Evolutionary conservation across 2,888 invertebrate genomes (phyloP).

Genomic region (Heterodera filipjevi): DNA sequence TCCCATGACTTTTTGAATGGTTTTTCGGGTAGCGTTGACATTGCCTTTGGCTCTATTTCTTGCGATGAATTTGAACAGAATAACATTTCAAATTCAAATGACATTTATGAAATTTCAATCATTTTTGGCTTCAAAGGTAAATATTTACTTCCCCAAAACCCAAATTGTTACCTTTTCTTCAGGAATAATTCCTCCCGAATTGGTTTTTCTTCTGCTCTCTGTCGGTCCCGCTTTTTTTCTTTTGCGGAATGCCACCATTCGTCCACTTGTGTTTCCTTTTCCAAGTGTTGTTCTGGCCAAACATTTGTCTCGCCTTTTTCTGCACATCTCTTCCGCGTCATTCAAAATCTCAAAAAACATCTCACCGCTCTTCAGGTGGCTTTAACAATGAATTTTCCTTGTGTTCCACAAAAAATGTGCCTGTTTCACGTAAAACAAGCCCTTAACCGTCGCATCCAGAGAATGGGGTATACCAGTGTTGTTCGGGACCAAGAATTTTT

Average conservation of each 20-base stretch:
- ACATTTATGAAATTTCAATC: constrained; percentile 36
- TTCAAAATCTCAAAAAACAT: constrained; percentile 18
- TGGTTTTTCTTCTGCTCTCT: constrained; percentile 41
- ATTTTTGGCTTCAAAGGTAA: constrained; percentile 45
- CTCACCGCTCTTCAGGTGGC: constrained; percentile 34
- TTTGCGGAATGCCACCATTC: constrained; percentile 40
- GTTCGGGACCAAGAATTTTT: too few relatives aligned
- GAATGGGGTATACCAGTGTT: too few relatives aligned
- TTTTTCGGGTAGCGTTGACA: constrained; percentile 8
- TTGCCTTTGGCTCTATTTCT: constrained; percentile 28
- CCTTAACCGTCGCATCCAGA: too few relatives aligned
- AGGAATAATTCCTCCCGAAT: constrained; percentile 45
- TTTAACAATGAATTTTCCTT: not conserved
- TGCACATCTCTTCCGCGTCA: not conserved
- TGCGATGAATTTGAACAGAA: not conserved
- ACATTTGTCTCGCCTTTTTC: constrained; percentile 21
- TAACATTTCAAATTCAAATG: too few relatives aligned
- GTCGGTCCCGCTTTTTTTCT: constrained; percentile 47
- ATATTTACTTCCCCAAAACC: not conserved
- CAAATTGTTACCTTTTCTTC: not conserved
- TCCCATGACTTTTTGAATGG: constrained; percentile 2
- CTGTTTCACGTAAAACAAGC: too few relatives aligned
- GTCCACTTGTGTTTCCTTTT: constrained; percentile 34
- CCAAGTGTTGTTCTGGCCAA: constrained; percentile 28
- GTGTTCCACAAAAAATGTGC: too few relatives aligned